A percentile compares a stretch with the other conserved stretches of the same genome.
Evolutionary conservation across 1,140 invertebrate species (phyloP).

Genomic region (Epicauta chinensis): DNA sequence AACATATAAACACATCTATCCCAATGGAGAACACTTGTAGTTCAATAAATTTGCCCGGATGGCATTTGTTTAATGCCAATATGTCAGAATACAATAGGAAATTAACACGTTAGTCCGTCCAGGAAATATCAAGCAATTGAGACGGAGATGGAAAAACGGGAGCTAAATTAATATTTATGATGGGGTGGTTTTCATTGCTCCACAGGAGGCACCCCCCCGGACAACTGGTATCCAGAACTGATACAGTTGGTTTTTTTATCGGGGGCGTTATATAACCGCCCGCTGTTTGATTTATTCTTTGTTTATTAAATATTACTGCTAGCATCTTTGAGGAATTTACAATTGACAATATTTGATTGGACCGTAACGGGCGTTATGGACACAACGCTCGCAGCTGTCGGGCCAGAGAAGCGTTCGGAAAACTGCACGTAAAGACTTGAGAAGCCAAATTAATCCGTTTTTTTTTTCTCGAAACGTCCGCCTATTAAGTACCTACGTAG

Average conservation of each 20-base stretch:
- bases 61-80: conserved; percentile 3
- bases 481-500: too few relatives aligned
- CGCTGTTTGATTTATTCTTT: conserved; percentile 34
- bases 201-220: conserved; percentile 6
- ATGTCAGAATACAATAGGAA: conserved; percentile 27
- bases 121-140: too few relatives aligned
- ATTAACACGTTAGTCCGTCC: conserved; percentile 29
- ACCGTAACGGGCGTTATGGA: too few relatives aligned
- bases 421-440: too few relatives aligned
- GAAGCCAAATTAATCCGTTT: too few relatives aligned
- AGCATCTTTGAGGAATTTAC: too few relatives aligned
- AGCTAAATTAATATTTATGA: conserved; percentile 31
- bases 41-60: neutral
- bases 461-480: too few relatives aligned
- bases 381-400: too few relatives aligned
- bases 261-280: conserved; percentile 20
- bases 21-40: neutral
- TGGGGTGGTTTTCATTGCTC: conserved; percentile 1
- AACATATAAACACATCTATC: neutral
- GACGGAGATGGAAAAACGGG: conserved; percentile 21
- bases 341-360: too few relatives aligned
- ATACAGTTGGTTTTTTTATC: neutral
- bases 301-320: conserved; percentile 30
- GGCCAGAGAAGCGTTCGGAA: too few relatives aligned
- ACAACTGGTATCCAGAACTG: neutral